Percentiles rank a stretch among this genome's conserved stretches.
Conservation (phyloP, 1,140 invertebrate genomes). For the Araneus ventricosus region DNA sequence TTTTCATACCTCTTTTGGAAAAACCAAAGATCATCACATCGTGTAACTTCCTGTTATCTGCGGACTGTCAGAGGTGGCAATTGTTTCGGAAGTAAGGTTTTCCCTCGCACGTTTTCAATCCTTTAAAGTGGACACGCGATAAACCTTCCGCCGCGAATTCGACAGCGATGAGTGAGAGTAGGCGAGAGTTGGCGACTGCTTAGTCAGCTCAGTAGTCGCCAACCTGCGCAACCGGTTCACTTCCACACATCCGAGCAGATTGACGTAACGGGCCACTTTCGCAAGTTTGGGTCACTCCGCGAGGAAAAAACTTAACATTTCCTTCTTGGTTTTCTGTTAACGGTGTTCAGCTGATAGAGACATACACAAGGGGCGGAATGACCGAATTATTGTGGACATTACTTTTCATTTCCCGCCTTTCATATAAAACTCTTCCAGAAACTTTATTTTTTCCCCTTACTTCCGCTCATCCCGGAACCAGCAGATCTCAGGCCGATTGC, state of each 20-base stretch:
- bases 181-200: conserved; percentile 28
- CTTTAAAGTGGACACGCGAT: conserved; percentile 4
- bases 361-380: not conserved
- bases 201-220: not conserved
- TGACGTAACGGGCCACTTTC: conserved; percentile 27
- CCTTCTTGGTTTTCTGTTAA: conserved; percentile 3
- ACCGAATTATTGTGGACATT: not conserved
- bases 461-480: not conserved
- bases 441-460: not conserved
- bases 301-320: conserved; percentile 25
- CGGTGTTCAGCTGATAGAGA: not conserved
- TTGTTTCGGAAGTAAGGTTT: conserved; percentile 3
- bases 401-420: not conserved
- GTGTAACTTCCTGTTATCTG: not conserved
- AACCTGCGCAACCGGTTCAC: conserved; percentile 34
- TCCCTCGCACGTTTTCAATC: not conserved
- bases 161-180: not conserved
- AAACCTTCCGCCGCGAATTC: not conserved
- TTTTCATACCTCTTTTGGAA: not conserved
- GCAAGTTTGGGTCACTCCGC: conserved; percentile 38
- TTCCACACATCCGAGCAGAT: not conserved
- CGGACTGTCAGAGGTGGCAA: not conserved
- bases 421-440: no score
- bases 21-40: not conserved
- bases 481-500: not conserved